Conservation (phyloP, 1,140 invertebrate genomes). For the Drosophila biarmipes region DNA sequence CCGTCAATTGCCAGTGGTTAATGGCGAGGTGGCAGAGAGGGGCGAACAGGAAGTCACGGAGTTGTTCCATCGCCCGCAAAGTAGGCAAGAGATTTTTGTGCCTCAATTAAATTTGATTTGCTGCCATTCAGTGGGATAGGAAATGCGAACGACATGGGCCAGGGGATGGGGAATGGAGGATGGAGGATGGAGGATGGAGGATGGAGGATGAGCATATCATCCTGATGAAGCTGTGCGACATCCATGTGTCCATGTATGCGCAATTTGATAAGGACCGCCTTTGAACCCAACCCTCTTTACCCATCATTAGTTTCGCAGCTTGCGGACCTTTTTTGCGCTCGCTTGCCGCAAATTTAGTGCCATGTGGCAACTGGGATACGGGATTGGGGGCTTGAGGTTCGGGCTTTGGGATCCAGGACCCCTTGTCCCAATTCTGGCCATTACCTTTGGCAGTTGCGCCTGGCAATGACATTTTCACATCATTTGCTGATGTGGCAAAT, state of each 20-base stretch:
- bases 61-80: constrained; percentile 37
- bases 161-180: neutral
- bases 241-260: constrained; percentile 64
- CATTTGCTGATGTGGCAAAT: constrained; percentile 82
- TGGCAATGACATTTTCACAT: constrained; percentile 82
- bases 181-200: neutral
- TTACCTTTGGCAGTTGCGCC: constrained; percentile 63
- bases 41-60: constrained; percentile 25
- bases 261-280: constrained; percentile 63
- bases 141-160: neutral
- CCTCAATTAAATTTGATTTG: constrained; percentile 81
- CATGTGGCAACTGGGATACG: constrained; percentile 6
- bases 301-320: constrained; percentile 79
- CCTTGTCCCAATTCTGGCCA: constrained; percentile 33
- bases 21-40: neutral
- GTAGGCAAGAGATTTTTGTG: constrained; percentile 54
- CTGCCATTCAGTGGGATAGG: constrained; percentile 35
- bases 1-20: constrained; percentile 24
- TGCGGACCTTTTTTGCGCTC: constrained; percentile 66
- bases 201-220: neutral
- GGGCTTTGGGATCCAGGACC: neutral
- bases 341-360: constrained; percentile 70
- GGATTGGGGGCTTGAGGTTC: too few relatives aligned
- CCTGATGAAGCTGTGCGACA: constrained; percentile 42
- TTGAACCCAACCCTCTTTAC: constrained; percentile 47